Conservation (phyloP, 1,140 invertebrate genomes). For the Sminthurides bifidus region DNA sequence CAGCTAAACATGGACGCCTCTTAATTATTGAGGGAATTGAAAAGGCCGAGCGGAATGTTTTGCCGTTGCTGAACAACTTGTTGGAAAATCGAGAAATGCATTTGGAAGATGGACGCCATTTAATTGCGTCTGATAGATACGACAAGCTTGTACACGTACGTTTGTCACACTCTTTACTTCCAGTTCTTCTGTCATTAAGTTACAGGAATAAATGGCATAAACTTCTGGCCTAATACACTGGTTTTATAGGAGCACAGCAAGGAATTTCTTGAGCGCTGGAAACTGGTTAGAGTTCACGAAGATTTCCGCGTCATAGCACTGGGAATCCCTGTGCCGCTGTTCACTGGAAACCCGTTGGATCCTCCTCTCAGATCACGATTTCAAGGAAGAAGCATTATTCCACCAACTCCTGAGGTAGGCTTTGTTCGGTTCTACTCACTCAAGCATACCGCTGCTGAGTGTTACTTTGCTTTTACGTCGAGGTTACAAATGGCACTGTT, state of each 20-base stretch:
- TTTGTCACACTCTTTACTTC: too few relatives aligned
- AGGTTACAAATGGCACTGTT: neutral
- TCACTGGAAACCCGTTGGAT: constrained; percentile 85
- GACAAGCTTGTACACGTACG: constrained; percentile 74
- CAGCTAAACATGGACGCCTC: constrained; percentile 75
- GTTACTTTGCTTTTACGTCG: neutral
- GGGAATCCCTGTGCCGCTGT: constrained; percentile 74
- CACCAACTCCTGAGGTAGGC: constrained; percentile 48
- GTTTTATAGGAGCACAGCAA: constrained; percentile 55
- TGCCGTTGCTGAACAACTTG: constrained; percentile 94
- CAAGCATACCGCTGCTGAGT: too few relatives aligned
- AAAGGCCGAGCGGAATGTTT: constrained; percentile 91
- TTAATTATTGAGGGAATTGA: constrained; percentile 93
- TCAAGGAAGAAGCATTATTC: constrained; percentile 72
- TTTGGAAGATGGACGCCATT: constrained; percentile 87
- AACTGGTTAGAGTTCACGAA: constrained; percentile 76
- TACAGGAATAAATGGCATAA: too few relatives aligned
- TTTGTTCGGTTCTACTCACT: neutral
- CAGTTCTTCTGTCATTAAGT: too few relatives aligned
- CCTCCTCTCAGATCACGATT: constrained; percentile 84
- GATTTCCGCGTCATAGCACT: constrained; percentile 84
- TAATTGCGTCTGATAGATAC: constrained; percentile 76
- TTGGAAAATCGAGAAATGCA: constrained; percentile 99
- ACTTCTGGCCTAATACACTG: neutral
- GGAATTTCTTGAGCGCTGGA: constrained; percentile 70